These are phyloP conservation scores for Dicranocentrus wangi DNA, from an alignment of 2,888 invertebrate genomes.

Conservation along the genomic window DNA sequence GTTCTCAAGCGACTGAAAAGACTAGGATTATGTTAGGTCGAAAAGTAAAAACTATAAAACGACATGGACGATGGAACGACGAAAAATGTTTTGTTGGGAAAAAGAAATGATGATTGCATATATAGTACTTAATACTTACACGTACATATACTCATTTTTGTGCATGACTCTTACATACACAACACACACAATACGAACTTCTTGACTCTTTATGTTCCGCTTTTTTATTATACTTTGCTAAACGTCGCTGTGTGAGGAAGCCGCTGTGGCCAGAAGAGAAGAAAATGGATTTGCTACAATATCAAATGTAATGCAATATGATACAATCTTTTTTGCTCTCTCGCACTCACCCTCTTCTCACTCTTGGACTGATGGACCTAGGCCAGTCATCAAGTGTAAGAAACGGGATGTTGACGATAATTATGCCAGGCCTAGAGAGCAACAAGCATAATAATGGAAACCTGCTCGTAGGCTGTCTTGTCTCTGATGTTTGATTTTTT, in stretches of 20 bases:
- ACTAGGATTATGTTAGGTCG: too few relatives aligned
- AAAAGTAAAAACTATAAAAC: too few relatives aligned
- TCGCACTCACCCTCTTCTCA: not conserved
- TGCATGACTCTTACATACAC: not conserved
- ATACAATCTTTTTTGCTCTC: slow-evolving; percentile 17
- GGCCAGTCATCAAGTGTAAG: too few relatives aligned
- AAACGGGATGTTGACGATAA: slow-evolving; percentile 10
- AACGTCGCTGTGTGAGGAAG: slow-evolving; percentile 47
- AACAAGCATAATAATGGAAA: slow-evolving; percentile 41
- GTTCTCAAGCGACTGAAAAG: not conserved
- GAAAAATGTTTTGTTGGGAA: not conserved
- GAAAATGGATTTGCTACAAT: slow-evolving; percentile 51
- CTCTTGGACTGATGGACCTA: not conserved
- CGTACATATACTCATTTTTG: not conserved
- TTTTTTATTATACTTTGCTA: not conserved
- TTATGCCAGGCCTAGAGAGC: not conserved
- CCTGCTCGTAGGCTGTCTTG: slow-evolving; percentile 46
- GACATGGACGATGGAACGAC: not conserved
- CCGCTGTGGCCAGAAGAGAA: slow-evolving; percentile 6
- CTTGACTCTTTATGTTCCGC: not conserved
- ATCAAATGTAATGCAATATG: slow-evolving; percentile 32
- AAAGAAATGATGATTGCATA: slow-evolving; percentile 10
- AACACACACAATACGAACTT: too few relatives aligned
- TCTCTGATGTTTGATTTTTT: slow-evolving; percentile 33
- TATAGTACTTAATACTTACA: not conserved